These are phyloP conservation scores for Thamnaconus septentrionalis DNA, from an alignment of 2,113 vertebrate species.

Conservation along the genomic window DNA sequence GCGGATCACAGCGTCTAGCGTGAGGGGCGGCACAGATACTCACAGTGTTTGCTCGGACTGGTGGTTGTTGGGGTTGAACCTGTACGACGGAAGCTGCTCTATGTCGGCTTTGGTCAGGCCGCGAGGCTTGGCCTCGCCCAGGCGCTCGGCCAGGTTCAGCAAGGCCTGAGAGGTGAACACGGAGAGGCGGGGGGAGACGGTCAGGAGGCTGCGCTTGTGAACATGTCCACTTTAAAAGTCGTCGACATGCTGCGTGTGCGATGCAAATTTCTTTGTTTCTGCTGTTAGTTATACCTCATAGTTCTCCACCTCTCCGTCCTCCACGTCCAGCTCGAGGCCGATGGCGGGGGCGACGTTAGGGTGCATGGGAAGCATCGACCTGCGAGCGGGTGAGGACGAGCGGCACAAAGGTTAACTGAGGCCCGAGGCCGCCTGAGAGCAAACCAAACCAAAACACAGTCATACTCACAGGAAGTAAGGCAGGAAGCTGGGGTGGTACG, in stretches of 20 bases:
- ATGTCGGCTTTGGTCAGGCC: slow-evolving; percentile 95
- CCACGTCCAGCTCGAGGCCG: slow-evolving; percentile 95
- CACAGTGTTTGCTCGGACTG: slow-evolving; percentile 97
- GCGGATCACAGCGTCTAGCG: background rate
- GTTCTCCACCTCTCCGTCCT: slow-evolving; percentile 98
- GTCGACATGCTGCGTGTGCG: no score
- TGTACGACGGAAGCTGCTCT: slow-evolving; percentile 96
- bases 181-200: background rate
- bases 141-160: slow-evolving; percentile 92
- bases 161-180: slow-evolving; percentile 78
- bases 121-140: slow-evolving; percentile 95
- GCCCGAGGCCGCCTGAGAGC: no score
- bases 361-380: slow-evolving; percentile 95
- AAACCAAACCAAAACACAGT: background rate
- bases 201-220: background rate
- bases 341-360: slow-evolving; percentile 92
- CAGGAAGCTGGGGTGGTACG: slow-evolving; percentile 94
- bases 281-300: slow-evolving; percentile 84
- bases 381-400: slow-evolving; percentile 44
- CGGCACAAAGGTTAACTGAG: no score
- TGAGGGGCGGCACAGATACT: slow-evolving; percentile 57
- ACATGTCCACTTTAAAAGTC: no score
- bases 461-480: slow-evolving; percentile 93
- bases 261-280: no score
- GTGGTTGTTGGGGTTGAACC: slow-evolving; percentile 97